Base-by-base conservation (phyloP, 2,113 vertebrate species). In the Leptosomus discolor region DNA sequence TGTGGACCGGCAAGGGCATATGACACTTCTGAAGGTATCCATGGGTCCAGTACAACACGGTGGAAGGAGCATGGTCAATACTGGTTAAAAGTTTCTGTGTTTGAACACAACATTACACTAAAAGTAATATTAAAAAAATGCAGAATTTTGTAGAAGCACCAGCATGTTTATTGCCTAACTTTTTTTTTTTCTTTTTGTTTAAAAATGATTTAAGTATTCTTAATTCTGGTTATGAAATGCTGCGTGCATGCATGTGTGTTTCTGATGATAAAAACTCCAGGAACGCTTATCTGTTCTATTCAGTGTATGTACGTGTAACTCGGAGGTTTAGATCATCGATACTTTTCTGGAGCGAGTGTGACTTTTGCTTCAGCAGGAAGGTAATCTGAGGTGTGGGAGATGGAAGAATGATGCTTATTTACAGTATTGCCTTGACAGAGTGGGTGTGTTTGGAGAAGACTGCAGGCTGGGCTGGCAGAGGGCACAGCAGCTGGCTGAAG, bases 41-140 rank as follows among this genome's bases (percentile, higher is more conserved):
- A 0, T 1, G 1, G 48, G 45, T 77, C 32, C 45, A 61, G 0
- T 30, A 41, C 45, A 57, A 2, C 8, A 4, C 15, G n/a, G 34
- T 69, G 69, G 29, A 37, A 39, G 39, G 23, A 23, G 17, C 3
- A 1, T 23, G 41, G 23, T 46, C 12, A 81, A 16, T 10, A 29
- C 63, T 0, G 2, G 36, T 56, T 54, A 41, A 74, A 88, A 91
- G 43, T 6, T 32, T 4, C 34, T 24, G 15, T 9, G 29, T 34
- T 86, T 54, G 51, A 84, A 75, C 4, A 8, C 2, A 5, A 2
- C 15, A 64, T 8, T 9, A n/a, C 23, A 29, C 29, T 41, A 57
- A 46, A 75, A 81, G 3, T 63, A 43, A 8, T 48, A 7, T 1
- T 67, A 13, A 27, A 39, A 67, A 36, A 3, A 20, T 43, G 24